Percentiles rank a stretch among this genome's conserved stretches.
These are phyloP conservation scores for Tetrapedia diversipes DNA, from an alignment of 2,888 invertebrate genomes.

Conservation along the genomic window DNA sequence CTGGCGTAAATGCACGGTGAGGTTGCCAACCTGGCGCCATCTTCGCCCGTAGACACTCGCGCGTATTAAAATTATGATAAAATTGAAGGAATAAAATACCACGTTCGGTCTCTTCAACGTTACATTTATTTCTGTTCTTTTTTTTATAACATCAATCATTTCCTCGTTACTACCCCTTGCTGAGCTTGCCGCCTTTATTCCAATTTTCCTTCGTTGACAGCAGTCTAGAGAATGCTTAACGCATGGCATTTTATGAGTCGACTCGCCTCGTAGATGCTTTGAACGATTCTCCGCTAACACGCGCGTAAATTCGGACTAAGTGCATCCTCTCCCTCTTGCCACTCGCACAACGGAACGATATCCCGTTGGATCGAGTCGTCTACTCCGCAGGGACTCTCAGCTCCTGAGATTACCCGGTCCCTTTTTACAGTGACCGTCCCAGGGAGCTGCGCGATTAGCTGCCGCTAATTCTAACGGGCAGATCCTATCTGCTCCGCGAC, in stretches of 20 bases:
- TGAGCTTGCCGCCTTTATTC: no score
- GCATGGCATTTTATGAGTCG: no score
- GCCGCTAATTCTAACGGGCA: constrained; percentile 50
- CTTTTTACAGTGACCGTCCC: constrained; percentile 25
- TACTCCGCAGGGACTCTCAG: constrained; percentile 55
- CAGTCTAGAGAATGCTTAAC: no score
- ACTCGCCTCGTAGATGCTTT: no score
- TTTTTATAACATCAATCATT: no score
- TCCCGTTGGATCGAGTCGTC: constrained; percentile 55
- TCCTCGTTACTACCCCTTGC: no score
- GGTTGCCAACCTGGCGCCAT: constrained; percentile 69
- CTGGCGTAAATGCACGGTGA: constrained; percentile 70
- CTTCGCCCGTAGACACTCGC: constrained; percentile 73
- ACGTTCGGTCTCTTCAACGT: no score
- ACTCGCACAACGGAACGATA: constrained; percentile 51
- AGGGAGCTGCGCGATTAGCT: constrained; percentile 40
- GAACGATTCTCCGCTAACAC: no score
- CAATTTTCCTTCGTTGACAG: no score
- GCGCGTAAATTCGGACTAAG: constrained; percentile 74
- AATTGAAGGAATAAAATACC: no score
- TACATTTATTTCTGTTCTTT: no score
- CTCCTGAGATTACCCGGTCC: constrained; percentile 28
- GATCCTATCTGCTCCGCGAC: constrained; percentile 51
- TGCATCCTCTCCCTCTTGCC: constrained; percentile 58
- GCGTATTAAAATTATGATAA: no score